Conservation (phyloP, 2,113 vertebrate species). For the Maccullochella peelii region DNA sequence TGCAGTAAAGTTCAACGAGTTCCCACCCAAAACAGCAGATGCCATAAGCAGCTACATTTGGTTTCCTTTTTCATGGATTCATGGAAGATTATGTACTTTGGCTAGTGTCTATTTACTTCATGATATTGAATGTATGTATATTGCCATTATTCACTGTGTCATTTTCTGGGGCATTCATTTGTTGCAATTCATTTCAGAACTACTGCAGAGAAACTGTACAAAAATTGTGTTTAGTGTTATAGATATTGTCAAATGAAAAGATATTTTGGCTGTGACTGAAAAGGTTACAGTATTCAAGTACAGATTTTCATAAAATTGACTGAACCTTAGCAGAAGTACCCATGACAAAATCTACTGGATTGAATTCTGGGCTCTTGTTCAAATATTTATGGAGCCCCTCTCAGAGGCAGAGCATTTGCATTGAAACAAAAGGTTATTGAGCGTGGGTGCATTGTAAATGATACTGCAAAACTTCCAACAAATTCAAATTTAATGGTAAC, state of each 20-base stretch:
- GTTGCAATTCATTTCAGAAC: constrained; percentile 9
- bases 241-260: constrained; percentile 14
- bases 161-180: background rate
- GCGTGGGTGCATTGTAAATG: constrained; percentile 83
- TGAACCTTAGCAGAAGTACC: constrained; percentile 37
- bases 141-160: constrained; percentile 2
- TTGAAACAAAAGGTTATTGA: constrained; percentile 86
- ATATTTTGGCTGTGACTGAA: constrained; percentile 12
- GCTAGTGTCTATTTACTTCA: background rate
- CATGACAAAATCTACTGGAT: constrained; percentile 59
- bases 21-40: constrained; percentile 22
- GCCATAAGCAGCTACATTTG: constrained; percentile 32
- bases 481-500: constrained; percentile 88
- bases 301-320: constrained; percentile 56
- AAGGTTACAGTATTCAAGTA: constrained; percentile 36
- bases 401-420: constrained; percentile 81
- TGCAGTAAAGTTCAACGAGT: constrained; percentile 25
- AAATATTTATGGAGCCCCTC: constrained; percentile 85
- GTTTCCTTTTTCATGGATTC: constrained; percentile 20
- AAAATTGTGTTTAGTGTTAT: constrained; percentile 2
- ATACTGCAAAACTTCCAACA: constrained; percentile 83
- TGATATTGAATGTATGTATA: constrained; percentile 9
- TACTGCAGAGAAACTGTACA: background rate
- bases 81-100: background rate
- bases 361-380: constrained; percentile 78